Evolutionary conservation across 1,140 invertebrate species (phyloP).

Genomic region (Melitaea cinxia): DNA sequence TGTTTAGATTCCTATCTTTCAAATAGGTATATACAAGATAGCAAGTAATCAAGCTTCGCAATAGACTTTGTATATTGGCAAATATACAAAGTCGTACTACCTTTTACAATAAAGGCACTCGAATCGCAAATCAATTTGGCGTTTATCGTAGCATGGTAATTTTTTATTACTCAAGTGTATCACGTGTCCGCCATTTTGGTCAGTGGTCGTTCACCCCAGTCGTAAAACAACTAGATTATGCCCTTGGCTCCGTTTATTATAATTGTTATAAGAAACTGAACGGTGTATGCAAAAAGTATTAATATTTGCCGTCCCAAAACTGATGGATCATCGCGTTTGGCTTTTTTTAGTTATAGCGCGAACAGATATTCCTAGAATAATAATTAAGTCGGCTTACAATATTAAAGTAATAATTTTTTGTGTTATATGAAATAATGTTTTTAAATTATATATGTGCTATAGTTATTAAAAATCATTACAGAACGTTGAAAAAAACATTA

Average conservation of each 20-base stretch:
- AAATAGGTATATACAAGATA: too few species aligned
- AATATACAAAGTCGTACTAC: too few species aligned
- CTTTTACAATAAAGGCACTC: constrained; percentile 28
- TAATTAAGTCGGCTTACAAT: constrained; percentile 1
- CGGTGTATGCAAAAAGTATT: constrained; percentile 15
- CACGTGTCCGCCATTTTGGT: constrained; percentile 56
- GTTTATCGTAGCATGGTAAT: constrained; percentile 36
- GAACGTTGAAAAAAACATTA: too few species aligned
- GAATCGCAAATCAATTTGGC: constrained; percentile 41
- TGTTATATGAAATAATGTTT: too few species aligned
- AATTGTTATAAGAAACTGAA: constrained; percentile 23
- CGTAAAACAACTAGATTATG: constrained; percentile 30
- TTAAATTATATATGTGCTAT: too few species aligned
- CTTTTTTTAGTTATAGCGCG: not conserved
- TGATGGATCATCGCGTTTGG: constrained; percentile 11
- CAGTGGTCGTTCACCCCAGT: constrained; percentile 43
- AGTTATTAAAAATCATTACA: too few species aligned
- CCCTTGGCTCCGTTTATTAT: constrained; percentile 22
- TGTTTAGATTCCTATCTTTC: not conserved
- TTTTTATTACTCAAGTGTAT: too few species aligned
- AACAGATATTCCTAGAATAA: constrained; percentile 10
- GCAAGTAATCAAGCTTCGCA: too few species aligned
- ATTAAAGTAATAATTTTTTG: not conserved
- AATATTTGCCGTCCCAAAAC: constrained; percentile 9
- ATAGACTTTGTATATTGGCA: too few species aligned